These are phyloP conservation scores for Sipha maydis DNA, from an alignment of 2,888 invertebrate species.

Conservation along the genomic window DNA sequence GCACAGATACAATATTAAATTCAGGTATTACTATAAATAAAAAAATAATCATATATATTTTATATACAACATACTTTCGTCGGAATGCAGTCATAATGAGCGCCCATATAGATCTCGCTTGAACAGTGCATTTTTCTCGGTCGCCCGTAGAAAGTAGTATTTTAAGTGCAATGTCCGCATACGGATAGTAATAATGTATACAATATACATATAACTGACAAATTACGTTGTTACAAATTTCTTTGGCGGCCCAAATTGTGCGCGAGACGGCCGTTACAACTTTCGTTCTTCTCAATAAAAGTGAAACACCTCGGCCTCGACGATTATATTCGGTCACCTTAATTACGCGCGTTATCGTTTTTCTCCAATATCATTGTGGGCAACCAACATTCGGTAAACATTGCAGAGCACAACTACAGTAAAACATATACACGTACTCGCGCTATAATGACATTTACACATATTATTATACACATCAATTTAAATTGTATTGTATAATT, in stretches of 20 bases:
- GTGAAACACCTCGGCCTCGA: slow-evolving; percentile 6
- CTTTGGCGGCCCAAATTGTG: neutral
- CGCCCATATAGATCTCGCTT: neutral
- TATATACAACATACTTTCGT: neutral
- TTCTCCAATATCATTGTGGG: slow-evolving; percentile 26
- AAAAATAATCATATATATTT: too few species aligned
- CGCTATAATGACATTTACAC: slow-evolving; percentile 4
- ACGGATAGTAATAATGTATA: neutral
- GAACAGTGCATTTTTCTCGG: neutral
- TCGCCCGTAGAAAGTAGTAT: neutral
- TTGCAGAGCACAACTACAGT: too few species aligned
- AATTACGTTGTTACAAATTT: neutral
- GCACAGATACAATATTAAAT: too few species aligned
- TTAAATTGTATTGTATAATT: neutral
- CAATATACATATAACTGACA: neutral
- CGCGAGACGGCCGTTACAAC: neutral
- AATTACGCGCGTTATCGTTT: neutral
- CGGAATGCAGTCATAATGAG: neutral
- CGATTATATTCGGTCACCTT: neutral
- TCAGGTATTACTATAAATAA: too few species aligned
- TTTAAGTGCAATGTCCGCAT: neutral
- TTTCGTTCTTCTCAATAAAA: slow-evolving; percentile 37
- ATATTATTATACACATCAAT: neutral
- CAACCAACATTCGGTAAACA: neutral
- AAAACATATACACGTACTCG: neutral